These are phyloP conservation scores for Cryptotermes secundus DNA, from an alignment of 1,140 invertebrate species.

Conservation along the genomic window DNA sequence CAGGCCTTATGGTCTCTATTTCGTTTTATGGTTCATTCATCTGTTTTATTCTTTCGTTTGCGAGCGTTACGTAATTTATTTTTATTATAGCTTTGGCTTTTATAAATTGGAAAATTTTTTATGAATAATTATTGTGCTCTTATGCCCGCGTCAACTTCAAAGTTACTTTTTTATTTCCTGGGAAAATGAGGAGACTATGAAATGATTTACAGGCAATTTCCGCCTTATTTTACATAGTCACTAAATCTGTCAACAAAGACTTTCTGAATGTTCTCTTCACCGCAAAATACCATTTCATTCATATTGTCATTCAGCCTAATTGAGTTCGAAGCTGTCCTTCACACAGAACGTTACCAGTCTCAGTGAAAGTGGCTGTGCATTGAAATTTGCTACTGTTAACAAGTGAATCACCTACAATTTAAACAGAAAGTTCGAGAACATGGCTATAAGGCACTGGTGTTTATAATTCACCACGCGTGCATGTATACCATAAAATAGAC, in stretches of 20 bases:
- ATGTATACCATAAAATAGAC: no score
- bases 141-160: not conserved
- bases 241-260: constrained; percentile 1
- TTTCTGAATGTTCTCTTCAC: not conserved
- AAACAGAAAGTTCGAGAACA: no score
- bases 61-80: not conserved
- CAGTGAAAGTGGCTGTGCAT: no score
- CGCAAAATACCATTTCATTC: not conserved
- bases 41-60: not conserved
- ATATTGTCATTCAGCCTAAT: not conserved
- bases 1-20: not conserved
- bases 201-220: constrained; percentile 10
- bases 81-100: not conserved
- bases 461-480: no score
- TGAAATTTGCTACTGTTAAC: no score
- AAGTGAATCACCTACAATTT: no score
- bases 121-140: not conserved
- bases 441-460: no score
- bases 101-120: not conserved
- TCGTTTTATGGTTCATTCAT: not conserved
- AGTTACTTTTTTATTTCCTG: not conserved
- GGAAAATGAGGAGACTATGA: not conserved
- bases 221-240: not conserved
- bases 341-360: no score
- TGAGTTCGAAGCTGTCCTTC: not conserved